A percentile compares a stretch with the other conserved stretches of the same genome.
Conservation (phyloP, 2,888 invertebrate genomes). For the Diplazon laetatorius region DNA sequence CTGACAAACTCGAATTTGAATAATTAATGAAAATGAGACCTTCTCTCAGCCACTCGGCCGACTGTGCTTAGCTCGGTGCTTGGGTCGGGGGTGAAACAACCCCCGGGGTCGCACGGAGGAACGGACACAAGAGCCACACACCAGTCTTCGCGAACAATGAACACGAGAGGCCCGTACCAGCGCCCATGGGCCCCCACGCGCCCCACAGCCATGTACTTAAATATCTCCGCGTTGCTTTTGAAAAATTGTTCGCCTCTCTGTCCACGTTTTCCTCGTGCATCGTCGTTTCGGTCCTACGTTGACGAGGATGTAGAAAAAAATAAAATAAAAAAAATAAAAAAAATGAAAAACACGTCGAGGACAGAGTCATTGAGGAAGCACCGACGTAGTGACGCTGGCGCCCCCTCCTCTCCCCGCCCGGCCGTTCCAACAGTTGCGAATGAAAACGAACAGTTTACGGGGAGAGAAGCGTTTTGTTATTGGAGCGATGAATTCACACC, state of each 20-base stretch:
- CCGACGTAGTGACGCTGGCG: too few relatives aligned
- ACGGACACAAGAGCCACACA: conserved; percentile 66
- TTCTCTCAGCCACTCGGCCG: conserved; percentile 77
- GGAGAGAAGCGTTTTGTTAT: conserved; percentile 39
- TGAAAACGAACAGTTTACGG: conserved; percentile 30
- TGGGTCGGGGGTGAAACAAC: conserved; percentile 48
- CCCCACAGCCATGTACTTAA: conserved; percentile 79
- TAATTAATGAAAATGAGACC: conserved; percentile 81
- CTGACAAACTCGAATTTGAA: conserved; percentile 75
- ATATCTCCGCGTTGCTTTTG: conserved; percentile 75
- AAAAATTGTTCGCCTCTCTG: conserved; percentile 76
- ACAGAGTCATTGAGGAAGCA: too few relatives aligned
- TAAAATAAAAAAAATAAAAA: conserved; percentile 41
- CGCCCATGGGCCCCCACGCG: conserved; percentile 81
- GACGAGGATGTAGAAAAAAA: conserved; percentile 34
- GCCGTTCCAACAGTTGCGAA: conserved; percentile 52
- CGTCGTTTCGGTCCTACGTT: conserved; percentile 16
- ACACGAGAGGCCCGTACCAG: conserved; percentile 79
- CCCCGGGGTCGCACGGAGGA: conserved; percentile 67
- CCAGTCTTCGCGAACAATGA: conserved; percentile 80
- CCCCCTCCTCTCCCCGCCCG: conserved; percentile 40
- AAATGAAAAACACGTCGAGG: neutral
- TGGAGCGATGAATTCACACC: conserved; percentile 53
- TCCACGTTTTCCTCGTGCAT: conserved; percentile 6
- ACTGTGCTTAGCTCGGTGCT: conserved; percentile 3